A percentile compares a stretch with the other conserved stretches of the same genome.
Evolutionary conservation across 2,113 vertebrate genomes (phyloP).

Genomic region (Neodon shergylaensis): DNA sequence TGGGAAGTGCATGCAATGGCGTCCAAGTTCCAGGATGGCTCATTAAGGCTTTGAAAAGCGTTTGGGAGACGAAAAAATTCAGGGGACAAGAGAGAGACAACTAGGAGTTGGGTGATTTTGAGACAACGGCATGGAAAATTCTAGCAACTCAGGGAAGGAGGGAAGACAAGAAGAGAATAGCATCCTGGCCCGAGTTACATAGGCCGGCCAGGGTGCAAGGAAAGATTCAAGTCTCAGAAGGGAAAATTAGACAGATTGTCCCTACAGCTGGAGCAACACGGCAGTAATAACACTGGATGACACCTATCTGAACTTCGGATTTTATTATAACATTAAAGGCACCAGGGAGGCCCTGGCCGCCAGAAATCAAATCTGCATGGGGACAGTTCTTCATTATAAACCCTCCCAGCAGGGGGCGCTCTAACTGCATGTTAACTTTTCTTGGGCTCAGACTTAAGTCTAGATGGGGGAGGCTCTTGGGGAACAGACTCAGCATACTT

Average conservation of each 20-base stretch:
- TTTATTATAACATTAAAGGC: not conserved
- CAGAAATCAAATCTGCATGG: not conserved
- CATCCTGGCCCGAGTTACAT: not conserved
- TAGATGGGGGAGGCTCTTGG: not conserved
- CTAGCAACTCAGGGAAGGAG: not conserved
- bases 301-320: not conserved
- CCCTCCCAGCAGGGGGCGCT: not conserved
- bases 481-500: not conserved
- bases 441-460: not conserved
- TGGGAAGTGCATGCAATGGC: not conserved
- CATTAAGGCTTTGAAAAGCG: not conserved
- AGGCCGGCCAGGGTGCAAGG: not conserved
- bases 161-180: not conserved
- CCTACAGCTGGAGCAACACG: not conserved
- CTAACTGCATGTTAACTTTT: not conserved
- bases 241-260: not conserved
- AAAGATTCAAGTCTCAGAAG: not conserved
- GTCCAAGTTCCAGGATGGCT: not conserved
- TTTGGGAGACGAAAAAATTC: not conserved
- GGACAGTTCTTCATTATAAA: constrained; percentile 7
- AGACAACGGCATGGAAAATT: not conserved
- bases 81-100: not conserved
- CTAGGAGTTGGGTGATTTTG: not conserved
- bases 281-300: not conserved
- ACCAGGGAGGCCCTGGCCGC: accelerated